Percentiles rank a stretch among this genome's conserved stretches.
Evolutionary conservation across 30 jellyfish, hydroid and myxozoan genomes (phyloP).

Genomic region (Clytia hemisphaerica): DNA sequence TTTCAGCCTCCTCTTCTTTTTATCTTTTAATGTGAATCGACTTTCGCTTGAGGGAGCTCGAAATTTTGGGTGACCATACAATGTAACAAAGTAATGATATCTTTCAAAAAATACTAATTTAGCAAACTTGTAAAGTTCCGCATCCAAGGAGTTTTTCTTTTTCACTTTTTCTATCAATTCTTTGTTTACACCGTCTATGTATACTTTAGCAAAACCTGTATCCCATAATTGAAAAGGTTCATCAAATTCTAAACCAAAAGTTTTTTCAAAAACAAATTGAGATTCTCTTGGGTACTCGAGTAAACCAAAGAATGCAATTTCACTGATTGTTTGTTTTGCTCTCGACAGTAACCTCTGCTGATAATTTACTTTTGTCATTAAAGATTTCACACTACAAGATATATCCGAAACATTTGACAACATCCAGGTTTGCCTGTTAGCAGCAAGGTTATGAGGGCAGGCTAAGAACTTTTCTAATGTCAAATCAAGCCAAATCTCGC

Average conservation of each 20-base stretch:
- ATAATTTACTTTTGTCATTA: constrained; percentile 4
- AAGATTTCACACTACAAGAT: constrained; percentile 29
- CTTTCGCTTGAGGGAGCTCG: neutral
- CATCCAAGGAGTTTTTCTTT: constrained; percentile 44
- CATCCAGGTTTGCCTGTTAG: constrained; percentile 85
- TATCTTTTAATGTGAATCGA: neutral
- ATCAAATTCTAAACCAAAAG: constrained; percentile 45
- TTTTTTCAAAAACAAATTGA: constrained; percentile 74
- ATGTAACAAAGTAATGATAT: neutral
- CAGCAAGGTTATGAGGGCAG: constrained; percentile 62
- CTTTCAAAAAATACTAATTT: constrained; percentile 39
- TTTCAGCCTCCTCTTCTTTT: neutral
- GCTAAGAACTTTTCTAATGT: constrained; percentile 40
- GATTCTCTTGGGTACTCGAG: constrained; percentile 67
- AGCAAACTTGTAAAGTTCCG: constrained; percentile 62
- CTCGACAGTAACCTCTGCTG: constrained; percentile 29
- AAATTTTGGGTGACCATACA: constrained; percentile 24
- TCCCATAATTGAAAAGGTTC: constrained; percentile 50
- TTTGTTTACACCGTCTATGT: constrained; percentile 9
- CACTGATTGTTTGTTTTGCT: constrained; percentile 41
- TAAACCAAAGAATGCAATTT: constrained; percentile 56
- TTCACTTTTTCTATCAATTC: constrained; percentile 18
- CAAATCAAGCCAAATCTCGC: constrained; percentile 39
- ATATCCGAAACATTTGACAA: constrained; percentile 50
- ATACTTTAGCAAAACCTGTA: constrained; percentile 65